Evolutionary conservation across 2,113 vertebrate genomes (phyloP).

Genomic region (Rhodinocichla rosea): DNA sequence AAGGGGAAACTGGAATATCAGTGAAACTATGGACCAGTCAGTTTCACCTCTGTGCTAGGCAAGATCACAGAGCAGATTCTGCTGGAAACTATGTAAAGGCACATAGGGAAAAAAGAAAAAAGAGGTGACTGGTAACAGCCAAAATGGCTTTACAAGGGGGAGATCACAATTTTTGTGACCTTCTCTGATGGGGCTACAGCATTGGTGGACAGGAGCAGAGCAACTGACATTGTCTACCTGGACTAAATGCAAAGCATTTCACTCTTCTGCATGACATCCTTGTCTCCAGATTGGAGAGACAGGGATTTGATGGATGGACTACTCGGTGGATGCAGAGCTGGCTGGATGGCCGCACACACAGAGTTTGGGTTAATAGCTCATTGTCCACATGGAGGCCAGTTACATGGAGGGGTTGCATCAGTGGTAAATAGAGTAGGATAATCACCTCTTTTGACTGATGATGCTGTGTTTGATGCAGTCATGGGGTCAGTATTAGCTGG

Average conservation of each 20-base stretch:
- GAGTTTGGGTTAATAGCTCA: background rate
- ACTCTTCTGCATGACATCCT: fast-evolving
- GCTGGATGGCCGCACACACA: background rate
- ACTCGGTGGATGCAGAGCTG: background rate
- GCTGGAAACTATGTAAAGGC: background rate
- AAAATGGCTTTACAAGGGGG: background rate
- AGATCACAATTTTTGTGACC: background rate
- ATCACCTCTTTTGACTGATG: background rate
- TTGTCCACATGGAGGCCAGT: background rate
- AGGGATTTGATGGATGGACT: background rate
- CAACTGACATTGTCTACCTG: background rate
- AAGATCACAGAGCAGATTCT: background rate
- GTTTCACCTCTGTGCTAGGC: background rate
- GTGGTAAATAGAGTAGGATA: background rate
- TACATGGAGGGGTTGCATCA: background rate
- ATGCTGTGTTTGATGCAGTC: background rate
- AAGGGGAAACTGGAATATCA: background rate
- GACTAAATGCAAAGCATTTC: background rate
- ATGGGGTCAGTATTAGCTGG: background rate
- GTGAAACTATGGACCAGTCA: background rate
- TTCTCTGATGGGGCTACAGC: background rate
- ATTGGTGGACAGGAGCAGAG: background rate
- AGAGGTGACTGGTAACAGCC: background rate
- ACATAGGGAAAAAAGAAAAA: background rate
- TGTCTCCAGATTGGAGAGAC: background rate